These are phyloP conservation scores for Ditylenchus dipsaci DNA, from an alignment of 1,140 invertebrate species.

Conservation along the genomic window DNA sequence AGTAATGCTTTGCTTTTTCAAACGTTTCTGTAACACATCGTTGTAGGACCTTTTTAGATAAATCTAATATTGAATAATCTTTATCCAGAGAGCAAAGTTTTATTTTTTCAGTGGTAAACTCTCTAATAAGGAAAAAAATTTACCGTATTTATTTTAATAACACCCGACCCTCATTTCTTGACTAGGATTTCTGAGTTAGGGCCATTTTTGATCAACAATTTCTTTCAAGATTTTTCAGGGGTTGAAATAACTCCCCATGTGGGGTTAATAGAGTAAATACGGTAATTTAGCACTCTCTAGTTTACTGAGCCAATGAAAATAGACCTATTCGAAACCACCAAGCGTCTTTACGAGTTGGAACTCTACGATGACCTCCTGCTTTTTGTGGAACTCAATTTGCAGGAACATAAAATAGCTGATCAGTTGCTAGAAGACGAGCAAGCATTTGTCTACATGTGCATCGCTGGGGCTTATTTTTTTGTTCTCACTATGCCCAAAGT, in stretches of 20 bases:
- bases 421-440: conserved; percentile 9
- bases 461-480: conserved; percentile 10
- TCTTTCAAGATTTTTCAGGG: too few species aligned
- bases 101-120: too few species aligned
- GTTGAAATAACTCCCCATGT: too few species aligned
- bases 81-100: not conserved
- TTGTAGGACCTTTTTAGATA: not conserved
- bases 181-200: too few species aligned
- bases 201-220: too few species aligned
- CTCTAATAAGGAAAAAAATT: too few species aligned
- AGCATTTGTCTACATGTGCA: conserved; percentile 9
- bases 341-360: conserved; percentile 8
- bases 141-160: too few species aligned
- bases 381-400: conserved; percentile 9
- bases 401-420: conserved; percentile 10
- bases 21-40: too few species aligned
- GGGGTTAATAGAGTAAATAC: too few species aligned
- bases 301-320: not conserved
- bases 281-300: not conserved
- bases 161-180: too few species aligned
- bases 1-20: too few species aligned
- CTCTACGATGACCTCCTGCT: conserved; percentile 11
- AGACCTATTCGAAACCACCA: not conserved
- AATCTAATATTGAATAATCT: not conserved
- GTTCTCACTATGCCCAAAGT: conserved; percentile 8